Base-by-base conservation (phyloP, 1,140 invertebrate genomes). In the Sesamia nonagrioides region DNA sequence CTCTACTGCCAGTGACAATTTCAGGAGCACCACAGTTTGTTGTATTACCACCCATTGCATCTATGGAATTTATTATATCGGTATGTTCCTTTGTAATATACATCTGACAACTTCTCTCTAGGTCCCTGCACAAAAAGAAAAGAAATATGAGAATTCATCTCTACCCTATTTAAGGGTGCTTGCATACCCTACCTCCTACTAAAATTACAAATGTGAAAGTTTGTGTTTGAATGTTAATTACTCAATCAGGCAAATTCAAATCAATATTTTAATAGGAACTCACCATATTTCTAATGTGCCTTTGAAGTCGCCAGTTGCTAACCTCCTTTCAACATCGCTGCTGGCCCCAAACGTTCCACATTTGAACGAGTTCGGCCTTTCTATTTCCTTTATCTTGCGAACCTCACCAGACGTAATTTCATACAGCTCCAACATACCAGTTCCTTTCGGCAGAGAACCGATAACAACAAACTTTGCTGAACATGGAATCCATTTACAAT, bases 401-500 rank as follows among this genome's bases (percentile, higher is more conserved):
- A 97, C 87, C 86, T 98, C 96, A 15, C 97, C 97, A 42, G 96
- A 96, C 17, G 96, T 96, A 27, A 99, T 95, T 95, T 98, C 97
- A 91, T 97, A 99, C n/a, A 99, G 96, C 95, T 99, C 97, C 81
- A 99, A 93, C 17, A 97, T 96, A 0, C 99, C 99, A 45, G 96
- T 97, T 66, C 97, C 98, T 88, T 97, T 97, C 1, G 98, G 96
- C 90, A 97, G 96, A 58, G 96, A 97, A n/a, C 98, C 99, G 48
- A 99, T 95, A 35, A 97, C 96, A 74, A 99, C 96, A 92, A 99
- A 98, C 94, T 99, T 99, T 0, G 98, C 97, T 9, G 98, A 98
- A 84, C 97, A 97, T 1, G 98, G 98, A 86, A 99, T 97, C 99
- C 98, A 99, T 95, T 98, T 98, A n/a, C 97, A 96, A 89, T 99